These are phyloP conservation scores for Holothuria scabra DNA, from an alignment of 53 echinoderm and acorn worm genomes.

Conservation along the genomic window DNA sequence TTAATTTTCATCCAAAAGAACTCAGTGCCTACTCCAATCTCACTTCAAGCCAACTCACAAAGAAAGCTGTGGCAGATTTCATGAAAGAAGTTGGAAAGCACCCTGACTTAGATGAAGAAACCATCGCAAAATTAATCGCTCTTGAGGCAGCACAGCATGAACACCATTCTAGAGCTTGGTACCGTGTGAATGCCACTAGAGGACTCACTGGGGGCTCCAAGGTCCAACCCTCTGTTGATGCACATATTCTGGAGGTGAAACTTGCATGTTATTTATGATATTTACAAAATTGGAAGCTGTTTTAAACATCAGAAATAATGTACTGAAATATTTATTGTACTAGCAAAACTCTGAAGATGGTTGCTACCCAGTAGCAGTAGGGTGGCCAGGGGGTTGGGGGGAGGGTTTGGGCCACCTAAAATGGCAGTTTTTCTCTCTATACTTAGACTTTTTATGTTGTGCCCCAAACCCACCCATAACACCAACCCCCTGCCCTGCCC, in stretches of 20 bases:
- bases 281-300: too few species aligned
- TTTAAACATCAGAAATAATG: too few species aligned
- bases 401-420: too few species aligned
- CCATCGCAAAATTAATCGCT: constrained; percentile 87
- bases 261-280: neutral
- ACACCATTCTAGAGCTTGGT: constrained; percentile 93
- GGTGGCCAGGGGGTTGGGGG: too few species aligned
- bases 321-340: too few species aligned
- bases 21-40: constrained; percentile 46
- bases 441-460: too few species aligned
- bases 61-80: constrained; percentile 87
- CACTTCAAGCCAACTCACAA: constrained; percentile 74
- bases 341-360: too few species aligned
- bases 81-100: constrained; percentile 93
- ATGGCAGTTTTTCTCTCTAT: too few species aligned
- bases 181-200: constrained; percentile 92
- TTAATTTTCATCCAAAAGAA: neutral
- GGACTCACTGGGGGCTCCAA: constrained; percentile 77
- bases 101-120: constrained; percentile 81
- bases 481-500: too few species aligned
- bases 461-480: too few species aligned
- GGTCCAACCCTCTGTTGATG: constrained; percentile 74
- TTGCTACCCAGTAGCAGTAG: too few species aligned
- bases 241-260: constrained; percentile 77
- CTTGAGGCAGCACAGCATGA: constrained; percentile 86